Conservation (phyloP, 2,888 invertebrate species). For the Sinelater perroti region DNA sequence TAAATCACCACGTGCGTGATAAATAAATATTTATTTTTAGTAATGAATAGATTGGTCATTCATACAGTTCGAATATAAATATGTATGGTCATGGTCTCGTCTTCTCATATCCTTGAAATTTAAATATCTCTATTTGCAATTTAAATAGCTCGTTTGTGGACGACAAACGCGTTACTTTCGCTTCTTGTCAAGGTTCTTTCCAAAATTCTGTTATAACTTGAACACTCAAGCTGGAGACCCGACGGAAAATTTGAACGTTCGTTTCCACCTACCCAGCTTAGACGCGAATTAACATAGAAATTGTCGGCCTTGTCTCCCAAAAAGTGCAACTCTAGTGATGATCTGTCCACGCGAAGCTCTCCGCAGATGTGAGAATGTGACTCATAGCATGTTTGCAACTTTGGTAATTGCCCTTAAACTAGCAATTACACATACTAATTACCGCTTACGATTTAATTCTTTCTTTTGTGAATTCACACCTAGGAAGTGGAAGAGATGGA, state of each 20-base stretch:
- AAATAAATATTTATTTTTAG: constrained; percentile 51
- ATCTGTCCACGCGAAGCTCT: constrained; percentile 25
- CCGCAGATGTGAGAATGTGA: constrained; percentile 33
- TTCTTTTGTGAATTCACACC: too few relatives aligned
- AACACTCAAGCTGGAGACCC: too few relatives aligned
- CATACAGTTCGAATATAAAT: constrained; percentile 49
- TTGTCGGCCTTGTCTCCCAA: constrained; percentile 24
- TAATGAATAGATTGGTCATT: constrained; percentile 46
- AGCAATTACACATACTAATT: too few relatives aligned
- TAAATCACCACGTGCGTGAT: constrained; percentile 22
- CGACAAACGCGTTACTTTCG: constrained; percentile 30
- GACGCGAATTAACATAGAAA: constrained; percentile 29
- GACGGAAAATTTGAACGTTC: constrained; percentile 17
- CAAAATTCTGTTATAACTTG: constrained; percentile 10
- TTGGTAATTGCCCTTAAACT: constrained; percentile 33
- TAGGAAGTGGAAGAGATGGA: constrained; percentile 1
- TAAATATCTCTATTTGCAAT: constrained; percentile 54
- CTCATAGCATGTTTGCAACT: constrained; percentile 25
- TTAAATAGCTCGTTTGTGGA: constrained; percentile 46
- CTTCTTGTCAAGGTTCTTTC: constrained; percentile 1
- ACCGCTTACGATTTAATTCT: too few relatives aligned
- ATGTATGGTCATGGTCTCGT: constrained; percentile 56
- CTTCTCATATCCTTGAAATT: constrained; percentile 55
- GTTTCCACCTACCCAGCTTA: constrained; percentile 22
- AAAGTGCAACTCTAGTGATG: constrained; percentile 24